phyloP scores from a whole-genome alignment of 2,888 invertebrate genomes.

The Troides helena region DNA sequence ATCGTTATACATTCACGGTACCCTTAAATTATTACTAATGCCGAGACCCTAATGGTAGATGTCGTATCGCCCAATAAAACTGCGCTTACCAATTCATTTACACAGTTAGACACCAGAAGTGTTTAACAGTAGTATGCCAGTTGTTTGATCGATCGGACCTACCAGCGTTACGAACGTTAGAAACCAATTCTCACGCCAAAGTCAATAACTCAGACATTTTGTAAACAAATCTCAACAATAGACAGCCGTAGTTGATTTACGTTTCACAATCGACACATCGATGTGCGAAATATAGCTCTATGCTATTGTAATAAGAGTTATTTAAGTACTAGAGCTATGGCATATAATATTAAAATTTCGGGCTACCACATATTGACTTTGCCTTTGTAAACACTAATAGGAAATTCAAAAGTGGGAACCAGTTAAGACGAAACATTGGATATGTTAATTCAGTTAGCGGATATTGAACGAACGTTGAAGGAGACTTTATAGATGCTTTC shows the following conservation, averaged over 20 bases:
- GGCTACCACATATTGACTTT: constrained; percentile 71
- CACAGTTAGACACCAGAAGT: constrained; percentile 33
- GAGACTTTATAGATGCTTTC: neutral
- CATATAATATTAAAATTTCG: constrained; percentile 50
- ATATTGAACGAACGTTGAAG: constrained; percentile 26
- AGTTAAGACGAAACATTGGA: constrained; percentile 76
- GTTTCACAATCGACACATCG: constrained; percentile 49
- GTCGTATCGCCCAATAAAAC: constrained; percentile 30
- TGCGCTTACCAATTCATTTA: constrained; percentile 33
- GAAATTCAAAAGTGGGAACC: constrained; percentile 77
- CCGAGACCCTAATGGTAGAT: constrained; percentile 10
- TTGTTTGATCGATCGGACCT: constrained; percentile 69
- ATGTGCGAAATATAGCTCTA: constrained; percentile 37
- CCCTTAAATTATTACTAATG: constrained; percentile 24
- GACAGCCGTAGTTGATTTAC: constrained; percentile 51
- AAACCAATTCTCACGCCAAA: constrained; percentile 77
- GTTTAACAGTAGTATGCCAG: constrained; percentile 69
- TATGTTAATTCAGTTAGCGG: constrained; percentile 68
- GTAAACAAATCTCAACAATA: constrained; percentile 74
- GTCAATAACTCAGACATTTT: constrained; percentile 70
- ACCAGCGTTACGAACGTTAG: constrained; percentile 72
- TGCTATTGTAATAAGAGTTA: constrained; percentile 27
- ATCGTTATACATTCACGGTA: constrained; percentile 21
- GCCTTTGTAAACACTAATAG: constrained; percentile 78
- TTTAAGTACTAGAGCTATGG: constrained; percentile 20